Percentiles rank a stretch among this genome's conserved stretches.
These are phyloP conservation scores for Polydrusus pterygomalis DNA, from an alignment of 2,888 invertebrate species.

Conservation along the genomic window DNA sequence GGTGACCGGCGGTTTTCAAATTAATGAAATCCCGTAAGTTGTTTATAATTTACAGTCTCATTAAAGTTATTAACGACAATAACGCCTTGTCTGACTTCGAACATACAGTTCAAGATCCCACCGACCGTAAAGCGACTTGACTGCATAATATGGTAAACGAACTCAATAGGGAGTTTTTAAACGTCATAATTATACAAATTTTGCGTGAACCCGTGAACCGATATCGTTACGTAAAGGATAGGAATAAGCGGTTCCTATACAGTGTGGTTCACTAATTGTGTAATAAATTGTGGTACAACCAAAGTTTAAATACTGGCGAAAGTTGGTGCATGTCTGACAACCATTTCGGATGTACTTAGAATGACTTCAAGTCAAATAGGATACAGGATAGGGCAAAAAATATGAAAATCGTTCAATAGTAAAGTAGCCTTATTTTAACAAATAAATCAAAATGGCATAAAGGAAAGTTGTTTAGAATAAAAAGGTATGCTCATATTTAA, in stretches of 20 bases:
- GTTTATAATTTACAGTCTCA: constrained; percentile 50
- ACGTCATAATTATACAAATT: not conserved
- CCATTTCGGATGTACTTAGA: too few species aligned
- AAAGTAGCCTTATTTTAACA: too few species aligned
- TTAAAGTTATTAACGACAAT: constrained; percentile 54
- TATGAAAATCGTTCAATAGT: too few species aligned
- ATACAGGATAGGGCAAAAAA: too few species aligned
- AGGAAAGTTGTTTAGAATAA: too few species aligned
- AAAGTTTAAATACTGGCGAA: too few species aligned
- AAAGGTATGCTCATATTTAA: too few species aligned
- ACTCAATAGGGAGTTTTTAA: constrained; percentile 3
- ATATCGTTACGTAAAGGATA: not conserved
- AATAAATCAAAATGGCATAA: too few species aligned
- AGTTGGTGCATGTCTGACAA: too few species aligned
- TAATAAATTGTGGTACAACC: too few species aligned
- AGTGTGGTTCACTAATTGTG: too few species aligned
- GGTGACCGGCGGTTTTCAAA: constrained; percentile 37
- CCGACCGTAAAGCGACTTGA: constrained; percentile 28
- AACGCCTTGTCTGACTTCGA: constrained; percentile 38
- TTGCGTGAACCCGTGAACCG: not conserved
- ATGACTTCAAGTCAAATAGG: too few species aligned
- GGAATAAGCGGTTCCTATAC: not conserved
- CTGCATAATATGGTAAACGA: constrained; percentile 38
- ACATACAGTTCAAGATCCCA: constrained; percentile 39
- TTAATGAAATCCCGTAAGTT: constrained; percentile 38